Evolutionary conservation across 2,888 invertebrate species (phyloP).

Genomic region (Ichneumoninae sp.): DNA sequence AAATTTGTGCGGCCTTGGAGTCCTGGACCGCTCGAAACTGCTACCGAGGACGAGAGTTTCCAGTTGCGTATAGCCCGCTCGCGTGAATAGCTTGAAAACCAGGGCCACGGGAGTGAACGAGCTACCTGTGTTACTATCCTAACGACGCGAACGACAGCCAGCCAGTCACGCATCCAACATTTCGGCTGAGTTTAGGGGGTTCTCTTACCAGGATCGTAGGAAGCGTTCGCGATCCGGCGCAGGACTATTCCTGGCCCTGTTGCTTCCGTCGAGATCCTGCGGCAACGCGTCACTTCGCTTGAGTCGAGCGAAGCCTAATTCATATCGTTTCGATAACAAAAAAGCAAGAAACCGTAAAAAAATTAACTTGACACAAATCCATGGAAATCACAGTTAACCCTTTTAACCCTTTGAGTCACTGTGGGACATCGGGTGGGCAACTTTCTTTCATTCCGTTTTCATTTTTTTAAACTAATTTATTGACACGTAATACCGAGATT

Average conservation of each 20-base stretch:
- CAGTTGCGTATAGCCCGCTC: slow-evolving; percentile 22
- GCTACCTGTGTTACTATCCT: slow-evolving; percentile 19
- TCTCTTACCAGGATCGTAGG: slow-evolving; percentile 76
- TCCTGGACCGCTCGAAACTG: slow-evolving; percentile 15
- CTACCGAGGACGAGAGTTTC: slow-evolving; percentile 19
- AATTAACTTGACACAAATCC: too few species aligned
- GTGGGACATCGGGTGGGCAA: too few species aligned
- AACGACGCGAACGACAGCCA: slow-evolving; percentile 30
- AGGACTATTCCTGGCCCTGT: slow-evolving; percentile 43
- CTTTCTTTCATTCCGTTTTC: too few species aligned
- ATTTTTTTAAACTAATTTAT: too few species aligned
- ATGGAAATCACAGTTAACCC: too few species aligned
- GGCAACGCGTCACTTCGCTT: background rate
- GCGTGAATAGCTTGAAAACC: background rate
- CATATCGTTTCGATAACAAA: too few species aligned
- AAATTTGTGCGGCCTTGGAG: slow-evolving; percentile 27
- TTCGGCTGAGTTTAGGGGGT: slow-evolving; percentile 79
- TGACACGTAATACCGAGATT: too few species aligned
- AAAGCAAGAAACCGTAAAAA: too few species aligned
- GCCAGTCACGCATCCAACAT: slow-evolving; percentile 71
- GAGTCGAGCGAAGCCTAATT: too few species aligned
- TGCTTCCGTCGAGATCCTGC: slow-evolving; percentile 27
- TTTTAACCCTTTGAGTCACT: too few species aligned
- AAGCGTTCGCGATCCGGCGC: slow-evolving; percentile 14
- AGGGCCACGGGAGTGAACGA: slow-evolving; percentile 16